Percentiles rank a stretch among this genome's conserved stretches.
phyloP scores from a whole-genome alignment of 1,140 invertebrate species.

The Paralvinella palmiformis region DNA sequence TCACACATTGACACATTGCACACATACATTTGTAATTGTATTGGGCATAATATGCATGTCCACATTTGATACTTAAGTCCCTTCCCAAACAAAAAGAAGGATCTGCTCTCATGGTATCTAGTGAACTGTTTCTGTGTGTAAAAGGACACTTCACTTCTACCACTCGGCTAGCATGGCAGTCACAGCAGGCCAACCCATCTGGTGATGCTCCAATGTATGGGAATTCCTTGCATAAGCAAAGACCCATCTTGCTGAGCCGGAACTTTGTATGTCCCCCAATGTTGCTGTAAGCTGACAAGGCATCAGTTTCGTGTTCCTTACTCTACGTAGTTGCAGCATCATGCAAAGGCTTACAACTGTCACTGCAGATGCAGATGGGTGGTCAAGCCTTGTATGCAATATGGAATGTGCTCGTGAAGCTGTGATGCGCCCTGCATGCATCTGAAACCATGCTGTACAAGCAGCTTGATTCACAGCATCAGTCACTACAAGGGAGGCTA shows the following conservation, averaged over 20 bases:
- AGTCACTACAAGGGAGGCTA: constrained; percentile 1
- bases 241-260: neutral
- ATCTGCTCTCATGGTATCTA: neutral
- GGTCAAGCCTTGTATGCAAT: neutral
- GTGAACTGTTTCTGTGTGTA: neutral
- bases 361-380: too few species aligned
- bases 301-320: neutral
- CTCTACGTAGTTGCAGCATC: too few species aligned
- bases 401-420: neutral
- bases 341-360: too few species aligned
- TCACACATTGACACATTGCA: neutral
- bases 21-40: neutral
- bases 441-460: neutral
- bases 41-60: constrained; percentile 2
- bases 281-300: neutral
- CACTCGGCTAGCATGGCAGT: constrained; percentile 1
- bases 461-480: constrained; percentile 4
- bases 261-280: neutral
- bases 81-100: constrained; percentile 5
- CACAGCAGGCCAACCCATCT: neutral
- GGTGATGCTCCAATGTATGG: neutral
- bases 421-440: neutral
- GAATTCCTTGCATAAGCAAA: neutral
- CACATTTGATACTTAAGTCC: neutral
- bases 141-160: constrained; percentile 6